Conservation (phyloP, 2,113 vertebrate species). For the Orientallactaga bullata region DNA sequence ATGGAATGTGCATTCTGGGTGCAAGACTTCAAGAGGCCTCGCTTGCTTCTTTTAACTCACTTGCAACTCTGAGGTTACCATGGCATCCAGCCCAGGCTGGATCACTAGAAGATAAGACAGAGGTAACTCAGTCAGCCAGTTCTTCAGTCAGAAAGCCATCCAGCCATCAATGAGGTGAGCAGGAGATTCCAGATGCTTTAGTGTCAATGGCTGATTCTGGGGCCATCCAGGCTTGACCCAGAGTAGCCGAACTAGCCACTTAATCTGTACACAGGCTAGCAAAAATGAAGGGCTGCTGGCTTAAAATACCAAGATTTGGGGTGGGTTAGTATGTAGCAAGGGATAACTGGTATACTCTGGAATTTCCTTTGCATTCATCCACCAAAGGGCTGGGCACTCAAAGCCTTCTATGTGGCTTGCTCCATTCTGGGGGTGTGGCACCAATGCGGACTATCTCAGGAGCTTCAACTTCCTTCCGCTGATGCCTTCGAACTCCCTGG, state of each 20-base stretch:
- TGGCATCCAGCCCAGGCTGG: neutral
- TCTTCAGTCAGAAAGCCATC: neutral
- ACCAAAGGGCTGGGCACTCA: neutral
- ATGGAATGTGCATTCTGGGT: neutral
- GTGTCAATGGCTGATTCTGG: too few species aligned
- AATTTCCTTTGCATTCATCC: neutral
- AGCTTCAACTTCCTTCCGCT: too few species aligned
- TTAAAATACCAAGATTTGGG: neutral
- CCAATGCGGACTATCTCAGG: too few species aligned
- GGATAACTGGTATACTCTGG: neutral
- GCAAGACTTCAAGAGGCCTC: neutral
- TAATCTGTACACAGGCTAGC: neutral
- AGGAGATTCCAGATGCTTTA: neutral
- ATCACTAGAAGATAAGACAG: neutral
- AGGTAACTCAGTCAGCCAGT: neutral
- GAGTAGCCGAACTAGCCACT: neutral
- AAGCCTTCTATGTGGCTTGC: neutral
- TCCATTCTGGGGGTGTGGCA: neutral
- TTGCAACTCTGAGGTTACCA: neutral
- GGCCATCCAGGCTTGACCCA: neutral
- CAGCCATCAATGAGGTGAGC: neutral
- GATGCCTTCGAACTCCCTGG: too few species aligned
- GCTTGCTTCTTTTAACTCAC: neutral
- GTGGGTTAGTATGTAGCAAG: neutral
- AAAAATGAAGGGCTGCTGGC: neutral